Percentiles rank a stretch among this genome's conserved stretches.
Evolutionary conservation across 2,888 invertebrate genomes (phyloP).

Genomic region (Oxytorus armatus): DNA sequence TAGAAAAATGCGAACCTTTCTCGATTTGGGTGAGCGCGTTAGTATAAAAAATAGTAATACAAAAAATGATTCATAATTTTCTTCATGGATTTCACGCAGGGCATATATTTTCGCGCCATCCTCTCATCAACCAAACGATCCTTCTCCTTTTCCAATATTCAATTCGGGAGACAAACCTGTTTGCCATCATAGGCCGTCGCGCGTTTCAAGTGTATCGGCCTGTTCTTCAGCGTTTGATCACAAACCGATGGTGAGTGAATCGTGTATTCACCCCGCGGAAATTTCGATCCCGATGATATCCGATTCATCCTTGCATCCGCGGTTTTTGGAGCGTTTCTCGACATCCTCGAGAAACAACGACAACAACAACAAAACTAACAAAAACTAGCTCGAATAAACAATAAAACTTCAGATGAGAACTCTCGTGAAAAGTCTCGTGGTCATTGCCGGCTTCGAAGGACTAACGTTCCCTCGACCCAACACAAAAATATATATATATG

Average conservation of each 20-base stretch:
- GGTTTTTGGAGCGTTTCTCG: conserved; percentile 44
- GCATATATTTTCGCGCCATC: no score
- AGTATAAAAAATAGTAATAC: no score
- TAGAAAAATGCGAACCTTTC: no score
- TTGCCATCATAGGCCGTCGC: conserved; percentile 70
- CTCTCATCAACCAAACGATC: no score
- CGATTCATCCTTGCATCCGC: conserved; percentile 32
- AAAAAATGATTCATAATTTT: no score
- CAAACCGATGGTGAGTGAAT: conserved; percentile 68
- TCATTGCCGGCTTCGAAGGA: not conserved
- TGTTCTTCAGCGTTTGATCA: conserved; percentile 66
- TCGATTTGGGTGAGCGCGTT: no score
- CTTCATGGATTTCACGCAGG: no score
- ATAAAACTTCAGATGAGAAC: not conserved
- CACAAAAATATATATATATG: not conserved
- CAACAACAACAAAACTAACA: no score
- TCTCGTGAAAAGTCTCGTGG: not conserved
- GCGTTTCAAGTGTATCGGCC: conserved; percentile 70
- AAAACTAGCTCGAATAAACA: not conserved
- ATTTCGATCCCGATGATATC: conserved; percentile 54
- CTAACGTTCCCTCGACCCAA: not conserved
- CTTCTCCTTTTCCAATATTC: no score
- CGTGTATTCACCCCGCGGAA: conserved; percentile 69
- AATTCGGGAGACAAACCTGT: conserved; percentile 60
- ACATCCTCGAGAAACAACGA: no score